These are phyloP conservation scores for Melanargia galathea DNA, from an alignment of 2,888 invertebrate species.

Conservation along the genomic window DNA sequence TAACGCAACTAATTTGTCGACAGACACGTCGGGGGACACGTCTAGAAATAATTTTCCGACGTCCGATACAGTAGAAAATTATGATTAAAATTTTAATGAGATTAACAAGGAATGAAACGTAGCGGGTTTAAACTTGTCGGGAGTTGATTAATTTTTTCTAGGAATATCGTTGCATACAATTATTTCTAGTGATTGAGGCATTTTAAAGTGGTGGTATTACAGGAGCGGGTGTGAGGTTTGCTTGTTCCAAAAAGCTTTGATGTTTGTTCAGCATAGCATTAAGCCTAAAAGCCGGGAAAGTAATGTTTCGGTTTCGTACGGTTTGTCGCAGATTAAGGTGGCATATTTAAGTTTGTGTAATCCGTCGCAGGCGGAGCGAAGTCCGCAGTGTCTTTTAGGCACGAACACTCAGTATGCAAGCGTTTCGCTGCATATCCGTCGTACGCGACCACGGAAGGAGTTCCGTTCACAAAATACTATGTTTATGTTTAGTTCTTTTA, in stretches of 20 bases:
- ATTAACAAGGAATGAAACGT: slow-evolving; percentile 52
- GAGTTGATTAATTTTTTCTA: slow-evolving; percentile 40
- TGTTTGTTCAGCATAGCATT: slow-evolving; percentile 43
- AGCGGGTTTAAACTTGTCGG: slow-evolving; percentile 40
- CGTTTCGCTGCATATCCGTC: slow-evolving; percentile 80
- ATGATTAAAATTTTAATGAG: slow-evolving; percentile 75
- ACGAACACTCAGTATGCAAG: slow-evolving; percentile 81
- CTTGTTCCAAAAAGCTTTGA: slow-evolving; percentile 32
- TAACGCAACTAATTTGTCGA: slow-evolving; percentile 76
- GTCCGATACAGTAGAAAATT: slow-evolving; percentile 54
- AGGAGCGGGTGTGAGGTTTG: slow-evolving; percentile 15
- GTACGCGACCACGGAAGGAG: slow-evolving; percentile 78
- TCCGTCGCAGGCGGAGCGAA: slow-evolving; percentile 77
- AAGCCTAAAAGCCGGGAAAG: slow-evolving; percentile 57
- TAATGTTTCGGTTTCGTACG: slow-evolving; percentile 60
- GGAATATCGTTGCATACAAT: slow-evolving; percentile 46
- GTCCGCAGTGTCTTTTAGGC: slow-evolving; percentile 81
- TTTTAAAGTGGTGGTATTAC: slow-evolving; percentile 1
- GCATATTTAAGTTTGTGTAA: slow-evolving; percentile 79
- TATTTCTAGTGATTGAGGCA: slow-evolving; percentile 44
- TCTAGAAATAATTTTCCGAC: slow-evolving; percentile 69
- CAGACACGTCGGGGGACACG: slow-evolving; percentile 65
- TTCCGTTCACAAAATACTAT: slow-evolving; percentile 80
- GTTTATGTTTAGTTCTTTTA: slow-evolving; percentile 78
- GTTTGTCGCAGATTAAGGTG: slow-evolving; percentile 73